Evolutionary conservation across 2,888 invertebrate genomes (phyloP), one percentile per base, ranked within the genome.

Genomic region (Elaeidobius kamerunicus): DNA sequence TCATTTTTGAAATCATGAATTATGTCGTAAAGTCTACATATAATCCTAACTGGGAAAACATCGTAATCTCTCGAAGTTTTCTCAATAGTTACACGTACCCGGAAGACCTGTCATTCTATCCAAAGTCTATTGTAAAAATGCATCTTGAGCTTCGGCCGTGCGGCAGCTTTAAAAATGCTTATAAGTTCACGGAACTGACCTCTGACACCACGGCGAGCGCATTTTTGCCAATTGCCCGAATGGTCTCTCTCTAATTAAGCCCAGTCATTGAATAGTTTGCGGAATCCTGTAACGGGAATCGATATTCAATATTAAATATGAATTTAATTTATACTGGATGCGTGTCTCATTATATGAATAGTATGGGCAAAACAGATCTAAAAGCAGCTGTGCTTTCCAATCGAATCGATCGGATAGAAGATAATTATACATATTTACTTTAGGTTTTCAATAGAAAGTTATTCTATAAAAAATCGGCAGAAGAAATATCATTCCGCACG

Each of bases 161-260:
- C 57, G 48, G 57, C 57, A 57, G 52, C 58, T 60, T 60, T 61
- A 67, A 67, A 67, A 67, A 65, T 65, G 60, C 63, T 65, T 63
- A 66, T 65, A 65, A 65, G 67, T 67, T 66, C 67, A 67, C 66
- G 67, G 65, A 66, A 60, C 60, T 61, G 60, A 67, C 65, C 67
- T 66, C 56, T 65, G 66, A 65, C 63, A 65, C 62, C 62, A 61
- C 64, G 64, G 63, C 65, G 64, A 65, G 63, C 62, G 62, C 58
- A 53, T 60, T 65, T 66, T 66, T 67, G 63, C 44, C 58, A 59
- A 62, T 60, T 61, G 47, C 59, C 57, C 56, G 63, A 64, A 63
- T 63, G 59, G 65, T 65, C 63, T 63, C 65, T 67, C 65, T 67
- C 66, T 67, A 67, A 67, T 67, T 67, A 66, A 66, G 64, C 59